Percentiles rank a stretch among this genome's conserved stretches.
phyloP scores from a whole-genome alignment of 2,113 vertebrate species.

The Trachemys scripta region DNA sequence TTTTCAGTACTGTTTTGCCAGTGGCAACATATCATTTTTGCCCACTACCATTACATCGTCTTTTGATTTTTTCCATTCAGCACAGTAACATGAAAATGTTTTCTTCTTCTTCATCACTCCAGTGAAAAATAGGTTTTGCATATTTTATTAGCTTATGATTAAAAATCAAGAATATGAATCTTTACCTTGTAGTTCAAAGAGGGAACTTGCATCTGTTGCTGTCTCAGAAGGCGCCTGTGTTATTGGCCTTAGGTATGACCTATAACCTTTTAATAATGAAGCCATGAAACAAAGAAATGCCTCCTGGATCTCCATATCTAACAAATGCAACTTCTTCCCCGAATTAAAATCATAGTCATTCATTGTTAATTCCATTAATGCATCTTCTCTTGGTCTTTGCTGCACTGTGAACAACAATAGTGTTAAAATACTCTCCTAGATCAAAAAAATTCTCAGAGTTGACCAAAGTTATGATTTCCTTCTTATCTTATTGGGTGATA shows the following conservation, averaged over 20 bases:
- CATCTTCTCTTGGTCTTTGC: constrained; percentile 92
- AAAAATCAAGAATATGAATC: background rate
- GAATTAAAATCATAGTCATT: constrained; percentile 91
- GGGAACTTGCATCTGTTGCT: constrained; percentile 95
- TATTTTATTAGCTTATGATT: background rate
- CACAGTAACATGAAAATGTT: fast-evolving
- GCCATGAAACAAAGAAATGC: constrained; percentile 98
- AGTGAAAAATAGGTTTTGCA: background rate
- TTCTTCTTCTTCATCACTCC: background rate
- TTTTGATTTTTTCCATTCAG: background rate
- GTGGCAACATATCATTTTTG: background rate
- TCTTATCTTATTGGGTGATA: background rate
- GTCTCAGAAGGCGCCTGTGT: constrained; percentile 98
- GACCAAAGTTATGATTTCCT: background rate
- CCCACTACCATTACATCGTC: background rate
- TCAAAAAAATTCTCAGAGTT: background rate
- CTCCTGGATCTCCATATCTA: constrained; percentile 98
- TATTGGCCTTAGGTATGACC: constrained; percentile 94
- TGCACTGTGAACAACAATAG: constrained; percentile 84
- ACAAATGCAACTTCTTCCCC: constrained; percentile 90
- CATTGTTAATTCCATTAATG: constrained; percentile 89
- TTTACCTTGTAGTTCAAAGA: constrained; percentile 96
- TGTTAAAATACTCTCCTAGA: background rate
- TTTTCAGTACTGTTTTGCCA: background rate
- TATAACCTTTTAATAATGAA: constrained; percentile 96